Evolutionary conservation across 2,888 invertebrate species (phyloP), one percentile per base, ranked within the genome.

Genomic region (Andricus quercusramuli): DNA sequence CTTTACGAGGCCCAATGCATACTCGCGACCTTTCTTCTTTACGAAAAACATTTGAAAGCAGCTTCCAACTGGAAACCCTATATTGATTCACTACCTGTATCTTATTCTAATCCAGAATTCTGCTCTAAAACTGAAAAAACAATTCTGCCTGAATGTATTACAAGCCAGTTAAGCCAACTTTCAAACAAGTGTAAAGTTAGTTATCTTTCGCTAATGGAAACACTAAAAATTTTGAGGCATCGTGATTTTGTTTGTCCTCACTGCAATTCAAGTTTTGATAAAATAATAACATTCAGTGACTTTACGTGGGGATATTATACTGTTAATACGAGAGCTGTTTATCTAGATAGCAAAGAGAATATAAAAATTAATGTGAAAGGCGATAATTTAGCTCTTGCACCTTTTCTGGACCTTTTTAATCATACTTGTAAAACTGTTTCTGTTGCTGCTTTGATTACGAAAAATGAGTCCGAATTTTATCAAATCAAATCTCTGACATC

Each of bases 321-420:
- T 86, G 96, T 98, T 0, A 98, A 98, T 92, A 97, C 97, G 8
- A 95, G 98, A 90, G 96, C 96, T 89, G 96, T 98, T 25, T 97
- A 96, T 91, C 94, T 97, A 87, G 94, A 96, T 89, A 91, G 95
- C 62, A 90, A 93, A 82, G n/a, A 56, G 9, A 9, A 74, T 74
- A 20, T 15, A n/a, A 93, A 94, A 78, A 81, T 89, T 32, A 88
- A 86, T 77, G 79, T 91, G 62, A 86, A 84, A 76, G 79, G 81
- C 3, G 88, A 93, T 84, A 92, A 91, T 85, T 85, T 94, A 93
- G 98, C 97, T 8, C 92, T 98, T 76, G 97, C 97, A 83, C 98
- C 98, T 0, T 97, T 96, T 91, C 93, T 98, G 82, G 98, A 98
- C 92, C 95, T 98, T 93, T 96, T 98, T 83, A 98, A 98, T 93